Conservation (phyloP, 2,888 invertebrate species). For the Ametastegia equiseti region DNA sequence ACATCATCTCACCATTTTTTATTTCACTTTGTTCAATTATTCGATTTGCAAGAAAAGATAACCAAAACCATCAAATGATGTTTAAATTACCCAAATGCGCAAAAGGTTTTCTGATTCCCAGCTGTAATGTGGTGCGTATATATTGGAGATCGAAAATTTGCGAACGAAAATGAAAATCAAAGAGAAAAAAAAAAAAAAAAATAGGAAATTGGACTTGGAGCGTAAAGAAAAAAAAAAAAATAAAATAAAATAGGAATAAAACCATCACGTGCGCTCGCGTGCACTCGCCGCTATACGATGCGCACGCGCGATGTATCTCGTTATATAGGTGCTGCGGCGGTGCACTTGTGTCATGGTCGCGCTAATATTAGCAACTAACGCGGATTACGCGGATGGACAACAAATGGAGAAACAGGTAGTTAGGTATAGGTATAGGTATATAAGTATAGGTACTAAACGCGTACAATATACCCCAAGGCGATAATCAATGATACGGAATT, state of each 20-base stretch:
- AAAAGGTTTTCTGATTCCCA: too few relatives aligned
- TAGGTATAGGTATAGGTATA: not conserved
- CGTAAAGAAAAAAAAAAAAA: constrained; percentile 54
- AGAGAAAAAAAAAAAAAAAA: not conserved
- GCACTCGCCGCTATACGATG: too few relatives aligned
- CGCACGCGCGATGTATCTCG: constrained; percentile 53
- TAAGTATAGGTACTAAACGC: not conserved
- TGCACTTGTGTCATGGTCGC: constrained; percentile 73
- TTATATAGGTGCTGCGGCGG: constrained; percentile 56
- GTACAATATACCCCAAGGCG: not conserved
- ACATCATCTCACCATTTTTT: too few relatives aligned
- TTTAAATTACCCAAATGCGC: too few relatives aligned
- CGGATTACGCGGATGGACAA: constrained; percentile 26
- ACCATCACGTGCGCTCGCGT: not conserved
- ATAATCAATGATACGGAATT: not conserved
- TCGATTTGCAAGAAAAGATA: too few relatives aligned
- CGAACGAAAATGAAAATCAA: not conserved
- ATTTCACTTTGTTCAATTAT: too few relatives aligned
- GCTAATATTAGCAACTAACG: constrained; percentile 75
- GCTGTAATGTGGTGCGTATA: too few relatives aligned
- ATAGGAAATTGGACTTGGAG: too few relatives aligned
- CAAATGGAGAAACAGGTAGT: constrained; percentile 12
- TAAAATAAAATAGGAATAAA: not conserved
- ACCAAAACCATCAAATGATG: too few relatives aligned
- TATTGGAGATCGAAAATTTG: not conserved